Percentiles rank a stretch among this genome's conserved stretches.
These are phyloP conservation scores for Amia ocellicauda DNA, from an alignment of 2,113 vertebrate genomes.

Conservation along the genomic window DNA sequence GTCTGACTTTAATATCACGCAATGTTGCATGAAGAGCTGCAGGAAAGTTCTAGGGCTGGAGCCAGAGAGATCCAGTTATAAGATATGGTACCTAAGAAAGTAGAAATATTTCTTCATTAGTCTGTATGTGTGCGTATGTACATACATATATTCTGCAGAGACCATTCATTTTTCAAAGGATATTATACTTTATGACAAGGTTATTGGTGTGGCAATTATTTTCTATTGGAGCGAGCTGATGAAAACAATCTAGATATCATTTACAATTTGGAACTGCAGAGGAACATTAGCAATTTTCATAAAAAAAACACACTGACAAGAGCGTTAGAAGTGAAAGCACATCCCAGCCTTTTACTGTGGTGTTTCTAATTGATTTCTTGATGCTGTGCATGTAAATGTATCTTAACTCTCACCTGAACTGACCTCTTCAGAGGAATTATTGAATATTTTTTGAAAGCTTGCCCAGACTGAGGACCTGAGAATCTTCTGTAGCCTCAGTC, in stretches of 20 bases:
- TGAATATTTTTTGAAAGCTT: no score
- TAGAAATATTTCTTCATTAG: constrained; percentile 26
- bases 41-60: constrained; percentile 27
- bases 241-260: constrained; percentile 44
- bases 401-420: no score
- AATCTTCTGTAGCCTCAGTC: no score
- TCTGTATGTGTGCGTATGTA: no score
- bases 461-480: no score
- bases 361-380: no score
- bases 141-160: constrained; percentile 41
- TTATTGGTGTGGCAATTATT: constrained; percentile 36
- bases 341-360: constrained; percentile 10
- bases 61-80: constrained; percentile 38
- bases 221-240: constrained; percentile 52
- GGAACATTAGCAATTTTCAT: constrained; percentile 28
- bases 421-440: no score
- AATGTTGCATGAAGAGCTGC: constrained; percentile 42
- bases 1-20: constrained; percentile 49
- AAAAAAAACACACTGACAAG: constrained; percentile 23
- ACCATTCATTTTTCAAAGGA: background rate
- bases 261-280: constrained; percentile 38
- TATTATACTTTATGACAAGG: constrained; percentile 40
- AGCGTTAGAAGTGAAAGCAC: background rate
- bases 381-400: no score
- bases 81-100: constrained; percentile 47